phyloP scores from a whole-genome alignment of 2,888 invertebrate species.

The Leucoptera coffeella region DNA sequence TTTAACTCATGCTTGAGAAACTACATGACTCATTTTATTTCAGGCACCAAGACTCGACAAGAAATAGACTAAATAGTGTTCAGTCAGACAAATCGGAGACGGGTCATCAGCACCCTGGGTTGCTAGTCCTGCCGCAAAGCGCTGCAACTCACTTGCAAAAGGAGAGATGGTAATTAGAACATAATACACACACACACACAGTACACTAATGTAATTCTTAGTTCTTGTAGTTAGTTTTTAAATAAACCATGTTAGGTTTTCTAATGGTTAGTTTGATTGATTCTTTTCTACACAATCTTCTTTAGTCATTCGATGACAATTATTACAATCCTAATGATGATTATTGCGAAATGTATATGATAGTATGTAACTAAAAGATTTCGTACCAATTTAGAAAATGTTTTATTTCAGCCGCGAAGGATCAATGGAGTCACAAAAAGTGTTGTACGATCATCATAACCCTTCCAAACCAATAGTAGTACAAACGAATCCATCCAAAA shows the following conservation, averaged over 20 bases:
- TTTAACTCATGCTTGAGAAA: too few relatives aligned
- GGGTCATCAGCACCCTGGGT: constrained; percentile 25
- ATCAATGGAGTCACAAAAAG: constrained; percentile 18
- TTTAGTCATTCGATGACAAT: too few relatives aligned
- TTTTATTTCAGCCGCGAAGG: constrained; percentile 21
- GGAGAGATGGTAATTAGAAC: constrained; percentile 21
- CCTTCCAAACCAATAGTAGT: constrained; percentile 67
- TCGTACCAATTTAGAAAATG: too few relatives aligned
- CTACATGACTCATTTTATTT: too few relatives aligned
- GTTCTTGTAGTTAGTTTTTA: neutral
- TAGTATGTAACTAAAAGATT: too few relatives aligned
- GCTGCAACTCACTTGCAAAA: constrained; percentile 27
- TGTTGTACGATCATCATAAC: constrained; percentile 37
- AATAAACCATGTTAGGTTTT: too few relatives aligned
- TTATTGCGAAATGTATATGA: too few relatives aligned
- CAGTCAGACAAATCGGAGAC: constrained; percentile 32
- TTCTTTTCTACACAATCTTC: too few relatives aligned
- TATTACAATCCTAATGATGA: too few relatives aligned
- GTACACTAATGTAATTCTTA: neutral
- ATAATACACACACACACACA: neutral
- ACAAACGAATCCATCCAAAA: constrained; percentile 37
- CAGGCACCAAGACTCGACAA: constrained; percentile 20
- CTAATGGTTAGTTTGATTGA: too few relatives aligned
- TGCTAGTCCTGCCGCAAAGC: constrained; percentile 33
- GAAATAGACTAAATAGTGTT: constrained; percentile 23